A percentile compares a stretch with the other conserved stretches of the same genome.
phyloP scores from a whole-genome alignment of 1,140 invertebrate genomes.

The Oscheius sp. region DNA sequence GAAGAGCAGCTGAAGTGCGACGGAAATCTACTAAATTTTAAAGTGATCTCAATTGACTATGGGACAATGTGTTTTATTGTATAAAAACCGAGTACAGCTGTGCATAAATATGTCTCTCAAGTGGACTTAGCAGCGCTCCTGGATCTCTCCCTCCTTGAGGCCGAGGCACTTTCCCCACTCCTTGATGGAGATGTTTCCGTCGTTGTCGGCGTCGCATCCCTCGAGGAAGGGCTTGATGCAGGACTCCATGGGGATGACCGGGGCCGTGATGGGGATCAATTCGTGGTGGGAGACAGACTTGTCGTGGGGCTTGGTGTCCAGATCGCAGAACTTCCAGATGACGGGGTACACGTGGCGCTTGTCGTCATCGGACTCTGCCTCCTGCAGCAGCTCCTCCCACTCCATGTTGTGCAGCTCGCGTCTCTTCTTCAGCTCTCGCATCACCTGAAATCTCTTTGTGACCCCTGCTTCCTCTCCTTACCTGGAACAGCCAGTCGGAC shows the following conservation, averaged over 20 bases:
- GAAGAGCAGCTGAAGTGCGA: no score
- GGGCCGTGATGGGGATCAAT: slow-evolving; percentile 86
- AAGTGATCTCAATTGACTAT: no score
- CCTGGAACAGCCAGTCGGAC: slow-evolving; percentile 93
- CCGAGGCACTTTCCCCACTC: slow-evolving; percentile 90
- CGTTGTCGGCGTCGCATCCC: slow-evolving; percentile 77
- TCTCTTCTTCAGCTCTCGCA: slow-evolving; percentile 81
- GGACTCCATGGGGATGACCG: slow-evolving; percentile 84
- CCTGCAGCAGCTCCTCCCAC: slow-evolving; percentile 69
- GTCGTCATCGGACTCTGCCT: slow-evolving; percentile 77
- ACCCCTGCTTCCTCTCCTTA: slow-evolving; percentile 70
- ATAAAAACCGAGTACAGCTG: no score
- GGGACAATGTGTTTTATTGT: no score
- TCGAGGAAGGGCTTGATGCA: slow-evolving; percentile 92
- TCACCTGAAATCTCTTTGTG: slow-evolving; percentile 58
- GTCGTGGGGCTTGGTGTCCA: slow-evolving; percentile 78
- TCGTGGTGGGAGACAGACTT: slow-evolving; percentile 82
- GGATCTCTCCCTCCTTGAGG: slow-evolving; percentile 70
- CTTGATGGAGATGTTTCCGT: slow-evolving; percentile 80
- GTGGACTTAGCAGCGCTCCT: slow-evolving; percentile 58
- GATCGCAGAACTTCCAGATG: slow-evolving; percentile 93
- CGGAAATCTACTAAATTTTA: no score
- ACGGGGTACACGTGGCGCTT: slow-evolving; percentile 79
- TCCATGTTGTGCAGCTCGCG: slow-evolving; percentile 80
- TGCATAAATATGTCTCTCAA: no score